These are phyloP conservation scores for Automeris io DNA, from an alignment of 2,888 invertebrate genomes.

Conservation along the genomic window DNA sequence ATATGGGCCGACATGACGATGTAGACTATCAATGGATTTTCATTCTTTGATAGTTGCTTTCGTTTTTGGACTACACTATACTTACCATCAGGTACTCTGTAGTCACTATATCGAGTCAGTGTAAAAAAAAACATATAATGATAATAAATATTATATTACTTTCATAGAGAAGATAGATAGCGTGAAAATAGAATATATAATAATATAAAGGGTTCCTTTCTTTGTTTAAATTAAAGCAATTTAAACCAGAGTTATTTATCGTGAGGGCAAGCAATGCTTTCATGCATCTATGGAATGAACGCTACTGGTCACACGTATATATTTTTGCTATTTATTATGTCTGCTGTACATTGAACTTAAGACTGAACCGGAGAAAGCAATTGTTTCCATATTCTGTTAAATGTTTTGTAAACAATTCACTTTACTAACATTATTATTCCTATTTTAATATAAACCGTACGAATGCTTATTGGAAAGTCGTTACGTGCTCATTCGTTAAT, in stretches of 20 bases:
- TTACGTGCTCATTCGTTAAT: too few species aligned
- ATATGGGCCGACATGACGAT: too few species aligned
- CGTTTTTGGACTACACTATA: too few species aligned
- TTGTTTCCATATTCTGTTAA: neutral
- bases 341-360: neutral
- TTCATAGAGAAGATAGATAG: too few species aligned
- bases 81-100: too few species aligned
- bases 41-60: too few species aligned
- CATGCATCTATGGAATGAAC: neutral
- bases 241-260: neutral
- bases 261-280: neutral
- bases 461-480: slow-evolving; percentile 7
- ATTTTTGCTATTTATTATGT: too few species aligned
- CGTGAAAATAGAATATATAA: neutral
- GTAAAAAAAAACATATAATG: too few species aligned
- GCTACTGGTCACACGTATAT: too few species aligned
- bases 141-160: too few species aligned
- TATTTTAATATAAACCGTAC: neutral
- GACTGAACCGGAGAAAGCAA: neutral
- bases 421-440: neutral
- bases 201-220: neutral
- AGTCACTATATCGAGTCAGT: too few species aligned
- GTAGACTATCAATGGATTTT: too few species aligned
- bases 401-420: neutral
- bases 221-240: neutral